Conservation (phyloP, 2,797 vertebrate species). For the Parauchenoglanis ngamensis region DNA sequence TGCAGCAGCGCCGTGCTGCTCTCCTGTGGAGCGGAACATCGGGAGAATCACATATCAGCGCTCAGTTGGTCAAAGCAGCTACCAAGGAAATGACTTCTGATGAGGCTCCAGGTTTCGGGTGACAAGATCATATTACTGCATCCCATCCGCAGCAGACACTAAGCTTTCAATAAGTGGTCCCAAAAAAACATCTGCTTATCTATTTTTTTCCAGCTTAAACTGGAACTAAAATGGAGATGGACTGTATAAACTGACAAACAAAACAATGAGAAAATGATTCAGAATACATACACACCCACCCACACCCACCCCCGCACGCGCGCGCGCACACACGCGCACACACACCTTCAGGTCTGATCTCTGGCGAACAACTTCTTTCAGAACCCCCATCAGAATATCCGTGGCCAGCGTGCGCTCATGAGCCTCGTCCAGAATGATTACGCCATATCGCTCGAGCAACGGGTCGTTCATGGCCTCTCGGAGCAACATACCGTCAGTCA, state of each 20-base stretch:
- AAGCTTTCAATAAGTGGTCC: constrained; percentile 12
- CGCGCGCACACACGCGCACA: not conserved
- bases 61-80: constrained; percentile 12
- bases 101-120: constrained; percentile 30
- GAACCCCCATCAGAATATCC: constrained; percentile 95
- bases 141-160: not conserved
- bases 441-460: constrained; percentile 92
- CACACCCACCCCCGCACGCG: too few species aligned
- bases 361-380: constrained; percentile 94
- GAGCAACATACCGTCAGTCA: constrained; percentile 96
- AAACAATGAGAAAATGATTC: not conserved
- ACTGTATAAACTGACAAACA: constrained; percentile 13
- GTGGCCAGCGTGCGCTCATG: constrained; percentile 95
- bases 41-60: constrained; percentile 34
- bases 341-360: constrained; percentile 91
- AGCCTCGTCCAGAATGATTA: constrained; percentile 95
- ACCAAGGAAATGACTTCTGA: constrained; percentile 34
- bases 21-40: constrained; percentile 24
- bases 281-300: too few species aligned
- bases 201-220: constrained; percentile 11
- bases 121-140: constrained; percentile 33
- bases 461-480: constrained; percentile 98
- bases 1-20: constrained; percentile 1
- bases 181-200: constrained; percentile 15
- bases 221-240: not conserved